phyloP scores from a whole-genome alignment of 1,140 invertebrate species.

The Drosophila rufa region DNA sequence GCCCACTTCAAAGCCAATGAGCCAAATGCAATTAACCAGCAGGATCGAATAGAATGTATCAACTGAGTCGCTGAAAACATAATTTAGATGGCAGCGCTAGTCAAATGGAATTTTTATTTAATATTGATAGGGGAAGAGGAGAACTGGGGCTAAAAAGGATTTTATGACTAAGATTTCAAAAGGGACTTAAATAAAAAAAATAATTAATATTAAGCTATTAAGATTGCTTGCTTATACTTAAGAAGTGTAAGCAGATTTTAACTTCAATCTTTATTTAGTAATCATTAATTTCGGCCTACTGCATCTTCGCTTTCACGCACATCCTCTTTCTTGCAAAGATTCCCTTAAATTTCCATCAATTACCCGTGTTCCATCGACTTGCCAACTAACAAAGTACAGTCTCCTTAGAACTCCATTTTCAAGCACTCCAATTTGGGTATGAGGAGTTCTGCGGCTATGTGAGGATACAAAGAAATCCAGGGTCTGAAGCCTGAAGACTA shows the following conservation, averaged over 20 bases:
- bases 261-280: no score
- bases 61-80: conserved; percentile 29
- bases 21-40: conserved; percentile 67
- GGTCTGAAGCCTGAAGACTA: conserved; percentile 32
- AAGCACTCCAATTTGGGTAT: conserved; percentile 38
- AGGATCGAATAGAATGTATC: conserved; percentile 18
- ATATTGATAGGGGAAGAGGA: conserved; percentile 4
- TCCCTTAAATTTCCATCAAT: conserved; percentile 6
- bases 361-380: conserved; percentile 5
- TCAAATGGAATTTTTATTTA: conserved; percentile 23
- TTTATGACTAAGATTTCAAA: background rate
- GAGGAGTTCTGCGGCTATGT: conserved; percentile 3
- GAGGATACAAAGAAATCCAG: conserved; percentile 20
- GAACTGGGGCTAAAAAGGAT: no score
- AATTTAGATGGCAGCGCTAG: conserved; percentile 11
- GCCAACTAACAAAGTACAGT: conserved; percentile 32
- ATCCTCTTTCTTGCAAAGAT: background rate
- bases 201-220: no score
- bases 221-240: no score
- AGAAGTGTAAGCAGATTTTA: no score
- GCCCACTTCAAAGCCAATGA: conserved; percentile 71
- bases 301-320: no score
- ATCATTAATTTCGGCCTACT: background rate
- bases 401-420: conserved; percentile 23
- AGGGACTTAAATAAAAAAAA: no score